Percentiles rank a stretch among this genome's conserved stretches.
Conservation (phyloP, 2,113 vertebrate species). For the Tragelaphus strepsiceros region DNA sequence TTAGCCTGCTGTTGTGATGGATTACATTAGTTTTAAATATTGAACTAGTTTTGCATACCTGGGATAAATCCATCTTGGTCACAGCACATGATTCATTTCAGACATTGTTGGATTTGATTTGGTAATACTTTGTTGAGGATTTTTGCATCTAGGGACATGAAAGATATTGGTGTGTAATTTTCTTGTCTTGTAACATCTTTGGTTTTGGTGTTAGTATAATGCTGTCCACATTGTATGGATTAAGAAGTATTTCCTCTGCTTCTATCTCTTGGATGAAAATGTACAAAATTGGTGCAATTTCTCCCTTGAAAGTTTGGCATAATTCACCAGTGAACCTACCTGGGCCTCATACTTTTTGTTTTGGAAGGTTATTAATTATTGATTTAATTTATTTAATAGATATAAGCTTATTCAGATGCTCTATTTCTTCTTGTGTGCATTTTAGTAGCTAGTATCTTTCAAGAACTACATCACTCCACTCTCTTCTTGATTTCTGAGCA, state of each 20-base stretch:
- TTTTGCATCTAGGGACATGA: not conserved
- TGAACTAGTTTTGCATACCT: not conserved
- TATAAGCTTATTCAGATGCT: not conserved
- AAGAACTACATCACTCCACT: not conserved
- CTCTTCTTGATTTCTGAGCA: not conserved
- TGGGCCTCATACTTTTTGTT: not conserved
- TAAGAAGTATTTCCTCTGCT: not conserved
- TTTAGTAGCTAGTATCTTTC: not conserved
- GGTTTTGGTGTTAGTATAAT: not conserved
- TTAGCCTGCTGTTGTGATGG: not conserved
- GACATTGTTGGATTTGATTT: not conserved
- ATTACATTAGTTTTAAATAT: not conserved
- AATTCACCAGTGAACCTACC: not conserved
- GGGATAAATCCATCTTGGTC: not conserved
- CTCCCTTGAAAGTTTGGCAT: not conserved
- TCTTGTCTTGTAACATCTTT: not conserved
- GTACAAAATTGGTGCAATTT: not conserved
- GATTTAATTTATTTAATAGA: not conserved
- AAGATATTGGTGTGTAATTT: not conserved
- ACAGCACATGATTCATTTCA: not conserved
- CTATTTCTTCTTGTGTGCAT: not conserved
- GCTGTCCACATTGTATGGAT: not conserved
- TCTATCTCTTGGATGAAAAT: not conserved
- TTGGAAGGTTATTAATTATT: not conserved
- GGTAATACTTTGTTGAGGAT: not conserved